phyloP scores from a whole-genome alignment of 2,797 vertebrate species.

The Phrynocephalus forsythii region DNA sequence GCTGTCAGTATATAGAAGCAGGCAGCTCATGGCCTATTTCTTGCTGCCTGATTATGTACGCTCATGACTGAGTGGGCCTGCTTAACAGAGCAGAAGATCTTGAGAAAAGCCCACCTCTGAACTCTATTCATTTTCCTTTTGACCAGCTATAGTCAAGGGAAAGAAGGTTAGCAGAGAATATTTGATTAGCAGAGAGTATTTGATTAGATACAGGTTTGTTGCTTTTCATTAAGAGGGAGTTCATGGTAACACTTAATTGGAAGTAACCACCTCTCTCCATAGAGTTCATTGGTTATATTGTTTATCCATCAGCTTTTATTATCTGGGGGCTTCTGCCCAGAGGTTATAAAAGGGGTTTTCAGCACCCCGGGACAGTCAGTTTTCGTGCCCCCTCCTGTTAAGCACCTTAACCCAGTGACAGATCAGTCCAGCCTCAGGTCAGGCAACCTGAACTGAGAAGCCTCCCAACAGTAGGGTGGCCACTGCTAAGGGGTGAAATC shows the following conservation, averaged over 20 bases:
- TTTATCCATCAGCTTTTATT: background rate
- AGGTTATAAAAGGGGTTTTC: too few relatives aligned
- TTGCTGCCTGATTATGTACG: background rate
- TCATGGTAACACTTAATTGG: slow-evolving; percentile 5
- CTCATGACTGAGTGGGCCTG: slow-evolving; percentile 19
- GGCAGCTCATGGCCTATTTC: background rate
- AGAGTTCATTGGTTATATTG: background rate
- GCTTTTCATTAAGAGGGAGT: background rate
- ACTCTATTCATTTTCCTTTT: slow-evolving; percentile 24
- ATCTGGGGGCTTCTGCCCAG: background rate
- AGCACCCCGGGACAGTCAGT: too few relatives aligned
- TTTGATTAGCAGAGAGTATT: background rate
- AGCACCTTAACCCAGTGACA: too few relatives aligned
- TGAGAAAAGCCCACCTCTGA: background rate
- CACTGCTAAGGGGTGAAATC: too few relatives aligned
- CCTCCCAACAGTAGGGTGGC: too few relatives aligned
- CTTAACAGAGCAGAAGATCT: slow-evolving; percentile 11
- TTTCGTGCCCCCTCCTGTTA: too few relatives aligned
- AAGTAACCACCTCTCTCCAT: background rate
- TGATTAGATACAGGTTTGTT: background rate
- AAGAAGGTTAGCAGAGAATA: background rate
- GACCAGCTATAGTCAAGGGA: slow-evolving; percentile 17
- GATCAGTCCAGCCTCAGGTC: too few relatives aligned
- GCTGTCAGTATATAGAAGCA: slow-evolving; percentile 17
- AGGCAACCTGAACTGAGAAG: too few relatives aligned